These are phyloP conservation scores for Saccostrea glomerata DNA, from an alignment of 1,140 invertebrate genomes.

Conservation along the genomic window DNA sequence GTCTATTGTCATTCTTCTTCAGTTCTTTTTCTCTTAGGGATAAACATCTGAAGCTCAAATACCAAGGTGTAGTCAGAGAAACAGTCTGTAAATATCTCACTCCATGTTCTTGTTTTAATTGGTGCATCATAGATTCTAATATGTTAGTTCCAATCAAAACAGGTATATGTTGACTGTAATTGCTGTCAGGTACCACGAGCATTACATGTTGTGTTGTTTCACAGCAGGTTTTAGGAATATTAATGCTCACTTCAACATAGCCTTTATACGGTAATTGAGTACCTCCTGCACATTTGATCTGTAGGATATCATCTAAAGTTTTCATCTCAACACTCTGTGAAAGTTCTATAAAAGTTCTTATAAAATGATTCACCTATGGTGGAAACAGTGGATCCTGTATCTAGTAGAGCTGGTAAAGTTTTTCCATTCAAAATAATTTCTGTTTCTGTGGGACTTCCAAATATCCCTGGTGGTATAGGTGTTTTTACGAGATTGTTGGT, in stretches of 20 bases:
- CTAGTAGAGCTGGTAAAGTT: constrained; percentile 43
- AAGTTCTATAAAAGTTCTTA: constrained; percentile 26
- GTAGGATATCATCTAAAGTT: constrained; percentile 20
- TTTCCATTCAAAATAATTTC: constrained; percentile 34
- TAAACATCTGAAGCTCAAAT: constrained; percentile 52
- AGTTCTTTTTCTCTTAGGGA: constrained; percentile 44
- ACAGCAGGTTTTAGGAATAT: not conserved
- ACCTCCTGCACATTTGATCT: constrained; percentile 52
- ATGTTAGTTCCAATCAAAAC: constrained; percentile 47
- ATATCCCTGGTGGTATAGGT: constrained; percentile 40
- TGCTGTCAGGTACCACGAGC: constrained; percentile 46
- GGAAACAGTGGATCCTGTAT: constrained; percentile 45
- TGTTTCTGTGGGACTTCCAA: constrained; percentile 42
- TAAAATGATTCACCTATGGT: constrained; percentile 48
- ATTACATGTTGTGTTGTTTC: constrained; percentile 10
- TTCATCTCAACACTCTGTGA: not conserved
- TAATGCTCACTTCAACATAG: constrained; percentile 43
- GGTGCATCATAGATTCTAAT: constrained; percentile 39
- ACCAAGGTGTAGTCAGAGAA: constrained; percentile 44
- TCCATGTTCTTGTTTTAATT: constrained; percentile 28
- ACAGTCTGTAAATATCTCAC: constrained; percentile 46
- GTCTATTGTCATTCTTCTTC: constrained; percentile 21
- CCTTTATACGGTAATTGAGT: constrained; percentile 41
- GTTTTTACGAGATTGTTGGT: constrained; percentile 2
- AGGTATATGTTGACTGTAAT: constrained; percentile 43